Conservation (phyloP, 2,113 vertebrate genomes). For the Chrysemys picta region DNA sequence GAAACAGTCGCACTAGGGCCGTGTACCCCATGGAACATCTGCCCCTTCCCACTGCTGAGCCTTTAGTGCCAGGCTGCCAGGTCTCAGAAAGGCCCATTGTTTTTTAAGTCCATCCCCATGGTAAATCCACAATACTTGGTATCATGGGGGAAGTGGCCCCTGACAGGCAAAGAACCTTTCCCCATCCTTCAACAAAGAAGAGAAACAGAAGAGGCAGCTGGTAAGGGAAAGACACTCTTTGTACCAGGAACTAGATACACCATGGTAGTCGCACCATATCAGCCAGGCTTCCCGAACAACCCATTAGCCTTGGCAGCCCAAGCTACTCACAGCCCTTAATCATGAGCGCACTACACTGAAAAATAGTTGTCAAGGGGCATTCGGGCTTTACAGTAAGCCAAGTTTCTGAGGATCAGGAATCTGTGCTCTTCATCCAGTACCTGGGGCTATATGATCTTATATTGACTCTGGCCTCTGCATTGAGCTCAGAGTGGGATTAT, state of each 20-base stretch:
- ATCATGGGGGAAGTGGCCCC: too few species aligned
- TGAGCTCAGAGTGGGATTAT: not conserved
- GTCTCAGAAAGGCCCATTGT: not conserved
- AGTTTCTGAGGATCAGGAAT: not conserved
- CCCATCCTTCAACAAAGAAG: not conserved
- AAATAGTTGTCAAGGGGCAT: not conserved
- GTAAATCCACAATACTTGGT: not conserved
- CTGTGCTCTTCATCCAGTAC: not conserved
- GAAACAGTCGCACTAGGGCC: not conserved
- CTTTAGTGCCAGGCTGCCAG: not conserved
- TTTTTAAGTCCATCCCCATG: not conserved
- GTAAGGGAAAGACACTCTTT: not conserved
- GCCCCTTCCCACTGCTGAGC: not conserved
- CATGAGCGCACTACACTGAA: not conserved
- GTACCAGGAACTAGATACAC: not conserved
- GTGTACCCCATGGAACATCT: not conserved
- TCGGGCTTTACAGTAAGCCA: fast-evolving
- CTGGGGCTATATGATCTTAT: fast-evolving
- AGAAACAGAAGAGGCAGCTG: not conserved
- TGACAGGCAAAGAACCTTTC: not conserved
- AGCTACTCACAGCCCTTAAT: not conserved
- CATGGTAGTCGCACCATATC: not conserved
- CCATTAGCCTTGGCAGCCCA: too few species aligned
- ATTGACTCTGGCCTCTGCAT: not conserved
- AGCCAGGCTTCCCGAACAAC: not conserved